phyloP scores from a whole-genome alignment of 2,797 vertebrate species.

The Sebastes baramenuke region DNA sequence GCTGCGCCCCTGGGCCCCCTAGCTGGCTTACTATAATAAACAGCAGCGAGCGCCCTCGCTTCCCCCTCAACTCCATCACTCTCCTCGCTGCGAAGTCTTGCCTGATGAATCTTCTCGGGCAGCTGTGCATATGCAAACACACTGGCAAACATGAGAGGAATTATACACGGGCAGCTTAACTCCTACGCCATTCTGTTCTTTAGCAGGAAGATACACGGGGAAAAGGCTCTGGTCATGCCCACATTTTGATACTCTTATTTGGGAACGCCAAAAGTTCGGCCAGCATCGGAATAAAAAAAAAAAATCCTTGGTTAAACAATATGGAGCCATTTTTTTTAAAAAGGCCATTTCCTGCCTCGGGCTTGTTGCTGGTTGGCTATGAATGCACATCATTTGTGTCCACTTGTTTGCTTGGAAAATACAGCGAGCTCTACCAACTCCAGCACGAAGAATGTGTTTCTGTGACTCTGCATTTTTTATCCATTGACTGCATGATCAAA shows the following conservation, averaged over 20 bases:
- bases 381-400: constrained; percentile 65
- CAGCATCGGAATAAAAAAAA: constrained; percentile 41
- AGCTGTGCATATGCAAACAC: constrained; percentile 51
- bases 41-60: constrained; percentile 24
- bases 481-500: constrained; percentile 3
- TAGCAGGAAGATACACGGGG: constrained; percentile 15
- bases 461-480: constrained; percentile 47
- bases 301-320: constrained; percentile 54
- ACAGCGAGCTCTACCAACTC: neutral
- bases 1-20: constrained; percentile 44
- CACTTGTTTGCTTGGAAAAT: constrained; percentile 50
- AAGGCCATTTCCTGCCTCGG: constrained; percentile 62
- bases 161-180: constrained; percentile 43
- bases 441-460: constrained; percentile 1
- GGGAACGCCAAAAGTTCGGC: constrained; percentile 54
- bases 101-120: constrained; percentile 43
- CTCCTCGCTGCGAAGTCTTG: constrained; percentile 24
- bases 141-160: constrained; percentile 22
- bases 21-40: constrained; percentile 65
- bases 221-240: constrained; percentile 14
- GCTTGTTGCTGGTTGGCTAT: constrained; percentile 54
- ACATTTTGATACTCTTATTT: constrained; percentile 54
- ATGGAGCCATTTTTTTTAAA: constrained; percentile 11
- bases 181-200: constrained; percentile 39
- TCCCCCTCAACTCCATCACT: constrained; percentile 19